These are phyloP conservation scores for Melieria omissa DNA, from an alignment of 2,888 invertebrate species.

Conservation along the genomic window DNA sequence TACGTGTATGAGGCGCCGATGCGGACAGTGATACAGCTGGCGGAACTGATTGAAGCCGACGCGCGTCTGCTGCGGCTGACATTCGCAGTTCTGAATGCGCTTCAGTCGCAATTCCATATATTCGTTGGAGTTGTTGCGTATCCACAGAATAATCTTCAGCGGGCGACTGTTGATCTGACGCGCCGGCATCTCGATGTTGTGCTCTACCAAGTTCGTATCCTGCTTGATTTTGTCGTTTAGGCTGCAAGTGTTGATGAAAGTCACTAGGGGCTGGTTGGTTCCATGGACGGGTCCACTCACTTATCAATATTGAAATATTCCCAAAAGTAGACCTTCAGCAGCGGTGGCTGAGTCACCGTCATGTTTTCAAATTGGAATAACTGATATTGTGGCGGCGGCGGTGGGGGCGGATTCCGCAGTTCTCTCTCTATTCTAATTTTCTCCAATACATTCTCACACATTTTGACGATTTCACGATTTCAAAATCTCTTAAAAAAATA, in stretches of 20 bases:
- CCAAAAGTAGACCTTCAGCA: conserved; percentile 58
- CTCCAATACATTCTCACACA: conserved; percentile 29
- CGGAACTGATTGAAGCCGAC: conserved; percentile 62
- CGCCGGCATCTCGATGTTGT: conserved; percentile 51
- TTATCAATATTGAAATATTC: conserved; percentile 55
- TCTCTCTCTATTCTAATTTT: not conserved
- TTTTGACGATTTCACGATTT: not conserved
- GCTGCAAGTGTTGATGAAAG: conserved; percentile 33
- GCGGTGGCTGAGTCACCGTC: conserved; percentile 53
- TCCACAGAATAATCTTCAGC: conserved; percentile 56
- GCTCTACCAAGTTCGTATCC: conserved; percentile 47
- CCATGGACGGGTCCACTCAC: conserved; percentile 43
- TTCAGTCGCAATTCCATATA: conserved; percentile 48
- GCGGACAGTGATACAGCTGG: conserved; percentile 57
- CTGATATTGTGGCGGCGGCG: conserved; percentile 35
- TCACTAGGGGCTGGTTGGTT: too few relatives aligned
- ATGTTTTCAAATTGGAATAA: conserved; percentile 57
- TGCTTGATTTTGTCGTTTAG: conserved; percentile 52
- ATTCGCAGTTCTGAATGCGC: conserved; percentile 56
- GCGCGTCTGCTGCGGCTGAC: conserved; percentile 51
- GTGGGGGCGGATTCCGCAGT: not conserved
- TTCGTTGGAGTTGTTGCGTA: conserved; percentile 49
- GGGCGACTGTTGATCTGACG: conserved; percentile 56
- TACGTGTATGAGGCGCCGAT: conserved; percentile 54
- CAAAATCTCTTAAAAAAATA: conserved; percentile 1